These are phyloP conservation scores for Willowsia nigromaculata DNA, from an alignment of 2,888 invertebrate genomes.

Conservation along the genomic window DNA sequence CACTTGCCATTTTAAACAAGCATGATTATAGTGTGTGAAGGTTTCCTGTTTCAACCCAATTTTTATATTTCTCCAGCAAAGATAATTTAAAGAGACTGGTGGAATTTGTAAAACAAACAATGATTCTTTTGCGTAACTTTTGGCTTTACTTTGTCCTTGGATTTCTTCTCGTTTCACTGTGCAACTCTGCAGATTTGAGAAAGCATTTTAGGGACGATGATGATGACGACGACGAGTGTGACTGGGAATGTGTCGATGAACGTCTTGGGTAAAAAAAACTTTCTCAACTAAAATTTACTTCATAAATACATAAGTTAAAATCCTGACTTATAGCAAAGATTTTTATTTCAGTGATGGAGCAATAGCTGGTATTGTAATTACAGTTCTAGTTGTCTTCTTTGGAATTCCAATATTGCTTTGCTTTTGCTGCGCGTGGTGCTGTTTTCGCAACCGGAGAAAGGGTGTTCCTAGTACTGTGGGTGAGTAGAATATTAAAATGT, in stretches of 20 bases:
- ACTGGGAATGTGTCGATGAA: background rate
- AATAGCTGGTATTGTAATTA: slow-evolving; percentile 20
- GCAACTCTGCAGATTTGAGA: background rate
- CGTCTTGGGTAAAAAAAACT: background rate
- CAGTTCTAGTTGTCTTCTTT: slow-evolving; percentile 2
- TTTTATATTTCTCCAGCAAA: too few relatives aligned
- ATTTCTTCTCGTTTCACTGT: background rate
- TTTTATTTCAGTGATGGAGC: slow-evolving; percentile 23
- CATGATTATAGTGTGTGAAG: too few relatives aligned
- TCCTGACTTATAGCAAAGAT: background rate
- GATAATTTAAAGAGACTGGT: too few relatives aligned
- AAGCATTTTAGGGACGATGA: background rate
- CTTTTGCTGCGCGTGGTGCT: slow-evolving; percentile 67
- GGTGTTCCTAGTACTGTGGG: background rate
- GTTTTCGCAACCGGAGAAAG: slow-evolving; percentile 29
- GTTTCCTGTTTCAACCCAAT: too few relatives aligned
- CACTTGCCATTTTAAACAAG: too few relatives aligned
- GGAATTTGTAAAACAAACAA: too few relatives aligned
- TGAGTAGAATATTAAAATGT: too few relatives aligned
- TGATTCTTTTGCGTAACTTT: too few relatives aligned
- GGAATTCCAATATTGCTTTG: slow-evolving; percentile 57
- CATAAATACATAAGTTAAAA: too few relatives aligned
- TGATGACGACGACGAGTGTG: background rate
- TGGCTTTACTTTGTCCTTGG: too few relatives aligned
- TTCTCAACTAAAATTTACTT: too few relatives aligned